phyloP scores from a whole-genome alignment of 2,797 vertebrate genomes.

The Alcedo atthis region DNA sequence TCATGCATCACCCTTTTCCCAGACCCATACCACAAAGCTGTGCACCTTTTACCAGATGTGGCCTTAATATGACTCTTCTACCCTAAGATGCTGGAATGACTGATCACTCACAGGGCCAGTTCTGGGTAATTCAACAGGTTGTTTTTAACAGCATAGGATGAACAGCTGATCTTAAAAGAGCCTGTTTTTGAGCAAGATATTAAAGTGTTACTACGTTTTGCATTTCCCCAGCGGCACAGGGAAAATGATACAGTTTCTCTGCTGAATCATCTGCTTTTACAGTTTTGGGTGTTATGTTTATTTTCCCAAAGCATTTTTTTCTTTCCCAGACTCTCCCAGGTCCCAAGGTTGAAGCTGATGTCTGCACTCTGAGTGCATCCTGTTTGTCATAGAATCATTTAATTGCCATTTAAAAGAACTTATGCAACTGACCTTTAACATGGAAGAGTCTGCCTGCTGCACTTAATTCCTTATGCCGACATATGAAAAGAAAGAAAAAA shows the following conservation, averaged over 20 bases:
- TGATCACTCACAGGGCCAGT: neutral
- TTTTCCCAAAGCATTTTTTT: constrained; percentile 65
- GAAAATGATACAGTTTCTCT: constrained; percentile 28
- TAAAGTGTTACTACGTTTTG: constrained; percentile 47
- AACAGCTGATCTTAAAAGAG: constrained; percentile 17
- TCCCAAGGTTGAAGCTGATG: constrained; percentile 69
- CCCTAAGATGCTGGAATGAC: neutral
- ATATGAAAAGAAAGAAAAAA: constrained; percentile 61
- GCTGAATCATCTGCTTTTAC: constrained; percentile 65
- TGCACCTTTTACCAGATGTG: neutral
- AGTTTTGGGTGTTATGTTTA: constrained; percentile 64
- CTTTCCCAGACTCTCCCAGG: constrained; percentile 78
- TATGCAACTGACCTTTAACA: constrained; percentile 77
- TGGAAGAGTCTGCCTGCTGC: constrained; percentile 53
- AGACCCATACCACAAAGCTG: neutral
- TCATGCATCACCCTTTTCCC: neutral
- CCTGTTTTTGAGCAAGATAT: constrained; percentile 30
- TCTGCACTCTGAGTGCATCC: constrained; percentile 64
- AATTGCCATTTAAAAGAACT: constrained; percentile 73
- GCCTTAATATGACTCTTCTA: neutral
- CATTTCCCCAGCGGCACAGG: neutral
- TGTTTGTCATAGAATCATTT: constrained; percentile 74
- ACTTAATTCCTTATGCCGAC: constrained; percentile 57
- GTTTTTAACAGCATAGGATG: neutral
- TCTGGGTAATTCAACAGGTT: neutral